Evolutionary conservation across 2,888 invertebrate species (phyloP).

Genomic region (Ischnura elegans): DNA sequence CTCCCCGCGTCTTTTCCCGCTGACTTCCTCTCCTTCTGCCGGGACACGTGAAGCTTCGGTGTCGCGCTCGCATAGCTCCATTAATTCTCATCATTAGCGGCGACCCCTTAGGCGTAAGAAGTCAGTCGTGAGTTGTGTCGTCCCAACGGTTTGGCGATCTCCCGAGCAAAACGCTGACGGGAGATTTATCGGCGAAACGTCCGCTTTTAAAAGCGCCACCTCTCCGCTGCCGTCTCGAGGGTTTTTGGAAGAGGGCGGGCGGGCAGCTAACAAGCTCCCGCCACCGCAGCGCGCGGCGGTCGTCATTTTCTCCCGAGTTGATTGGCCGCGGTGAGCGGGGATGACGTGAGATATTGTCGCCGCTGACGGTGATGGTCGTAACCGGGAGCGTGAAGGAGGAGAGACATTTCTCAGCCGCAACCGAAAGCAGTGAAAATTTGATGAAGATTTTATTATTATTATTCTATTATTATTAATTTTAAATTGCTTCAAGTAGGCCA

Average conservation of each 20-base stretch:
- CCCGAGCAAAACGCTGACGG: background rate
- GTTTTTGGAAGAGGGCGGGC: background rate
- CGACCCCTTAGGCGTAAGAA: background rate
- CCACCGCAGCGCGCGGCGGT: background rate
- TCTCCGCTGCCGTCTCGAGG: background rate
- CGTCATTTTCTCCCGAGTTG: background rate
- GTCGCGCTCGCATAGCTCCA: background rate
- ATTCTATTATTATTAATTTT: no score
- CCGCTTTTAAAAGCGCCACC: constrained; percentile 23
- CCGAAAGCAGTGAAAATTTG: background rate
- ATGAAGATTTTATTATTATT: no score
- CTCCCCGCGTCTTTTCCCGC: background rate
- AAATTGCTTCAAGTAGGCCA: no score
- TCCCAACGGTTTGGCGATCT: background rate
- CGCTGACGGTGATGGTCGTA: background rate
- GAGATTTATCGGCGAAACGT: constrained; percentile 35
- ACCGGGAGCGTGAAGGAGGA: background rate
- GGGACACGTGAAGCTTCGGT: background rate
- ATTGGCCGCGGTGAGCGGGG: background rate
- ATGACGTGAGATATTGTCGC: background rate
- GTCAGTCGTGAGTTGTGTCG: background rate
- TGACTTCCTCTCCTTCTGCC: background rate
- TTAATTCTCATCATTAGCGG: constrained; percentile 31
- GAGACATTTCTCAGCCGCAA: background rate
- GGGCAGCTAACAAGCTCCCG: background rate